A percentile compares a stretch with the other conserved stretches of the same genome.
Conservation (phyloP, 2,888 invertebrate species). For the Augiades crinisus region DNA sequence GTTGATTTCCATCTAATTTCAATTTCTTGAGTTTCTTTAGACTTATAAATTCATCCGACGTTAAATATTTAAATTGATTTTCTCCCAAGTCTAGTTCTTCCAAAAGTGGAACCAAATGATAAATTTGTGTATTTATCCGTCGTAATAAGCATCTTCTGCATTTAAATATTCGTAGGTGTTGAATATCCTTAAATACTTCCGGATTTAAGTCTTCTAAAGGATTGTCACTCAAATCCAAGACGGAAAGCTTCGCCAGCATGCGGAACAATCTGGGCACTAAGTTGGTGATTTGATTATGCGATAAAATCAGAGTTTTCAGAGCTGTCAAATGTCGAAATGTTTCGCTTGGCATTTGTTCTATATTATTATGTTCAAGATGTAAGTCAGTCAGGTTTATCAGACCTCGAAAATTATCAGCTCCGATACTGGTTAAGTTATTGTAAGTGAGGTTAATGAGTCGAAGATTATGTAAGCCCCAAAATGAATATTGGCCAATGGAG, state of each 20-base stretch:
- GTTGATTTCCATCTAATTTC: constrained; percentile 87
- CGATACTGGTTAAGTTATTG: constrained; percentile 87
- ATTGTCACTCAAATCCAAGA: constrained; percentile 89
- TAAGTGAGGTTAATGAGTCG: constrained; percentile 84
- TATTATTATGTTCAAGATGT: constrained; percentile 87
- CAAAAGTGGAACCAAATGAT: constrained; percentile 87
- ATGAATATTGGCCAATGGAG: constrained; percentile 89
- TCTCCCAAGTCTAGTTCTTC: constrained; percentile 88
- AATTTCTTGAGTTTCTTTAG: constrained; percentile 84
- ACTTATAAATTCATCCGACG: constrained; percentile 86
- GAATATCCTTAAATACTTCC: constrained; percentile 89
- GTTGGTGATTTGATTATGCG: constrained; percentile 84
- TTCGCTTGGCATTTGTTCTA: constrained; percentile 87
- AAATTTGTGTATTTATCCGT: constrained; percentile 89
- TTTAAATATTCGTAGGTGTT: constrained; percentile 86
- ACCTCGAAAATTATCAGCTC: constrained; percentile 89
- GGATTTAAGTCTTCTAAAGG: constrained; percentile 87
- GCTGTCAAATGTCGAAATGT: constrained; percentile 88
- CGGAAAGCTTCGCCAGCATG: constrained; percentile 86
- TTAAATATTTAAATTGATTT: constrained; percentile 88
- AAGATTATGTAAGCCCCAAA: constrained; percentile 88
- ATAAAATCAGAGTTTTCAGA: constrained; percentile 84
- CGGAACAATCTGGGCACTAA: constrained; percentile 88
- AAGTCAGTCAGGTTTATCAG: constrained; percentile 86
- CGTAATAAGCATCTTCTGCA: constrained; percentile 87